These are phyloP conservation scores for Syrphus vitripennis DNA, from an alignment of 2,888 invertebrate genomes.

Conservation along the genomic window DNA sequence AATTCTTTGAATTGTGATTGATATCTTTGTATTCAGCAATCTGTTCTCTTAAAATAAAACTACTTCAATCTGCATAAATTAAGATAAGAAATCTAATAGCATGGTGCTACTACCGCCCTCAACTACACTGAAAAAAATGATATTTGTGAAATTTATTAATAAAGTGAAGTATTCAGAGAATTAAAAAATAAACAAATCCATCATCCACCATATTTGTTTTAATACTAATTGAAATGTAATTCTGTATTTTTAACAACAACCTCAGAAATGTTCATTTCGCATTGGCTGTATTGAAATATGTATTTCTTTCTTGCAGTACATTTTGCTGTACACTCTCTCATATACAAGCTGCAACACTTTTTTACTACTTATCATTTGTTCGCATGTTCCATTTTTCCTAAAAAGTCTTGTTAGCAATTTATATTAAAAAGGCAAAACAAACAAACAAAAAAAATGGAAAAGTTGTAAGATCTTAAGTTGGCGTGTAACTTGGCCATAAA, in stretches of 20 bases:
- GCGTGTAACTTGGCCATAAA: constrained; percentile 64
- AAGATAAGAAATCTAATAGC: constrained; percentile 55
- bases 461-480: constrained; percentile 51
- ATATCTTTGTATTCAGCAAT: constrained; percentile 53
- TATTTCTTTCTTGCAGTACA: background rate
- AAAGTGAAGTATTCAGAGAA: no score
- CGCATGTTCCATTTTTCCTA: constrained; percentile 59
- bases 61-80: constrained; percentile 68
- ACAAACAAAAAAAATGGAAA: background rate
- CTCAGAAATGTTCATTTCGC: no score
- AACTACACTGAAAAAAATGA: background rate
- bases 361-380: background rate
- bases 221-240: no score
- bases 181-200: no score
- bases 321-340: background rate
- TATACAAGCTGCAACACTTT: background rate
- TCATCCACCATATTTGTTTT: no score
- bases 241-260: no score
- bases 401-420: constrained; percentile 61
- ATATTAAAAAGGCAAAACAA: constrained; percentile 30
- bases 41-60: constrained; percentile 65
- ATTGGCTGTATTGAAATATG: no score
- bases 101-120: background rate
- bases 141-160: no score
- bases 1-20: constrained; percentile 56